A percentile compares a stretch with the other conserved stretches of the same genome.
These are phyloP conservation scores for Brachypterus glaber DNA, from an alignment of 2,888 invertebrate genomes.

Conservation along the genomic window DNA sequence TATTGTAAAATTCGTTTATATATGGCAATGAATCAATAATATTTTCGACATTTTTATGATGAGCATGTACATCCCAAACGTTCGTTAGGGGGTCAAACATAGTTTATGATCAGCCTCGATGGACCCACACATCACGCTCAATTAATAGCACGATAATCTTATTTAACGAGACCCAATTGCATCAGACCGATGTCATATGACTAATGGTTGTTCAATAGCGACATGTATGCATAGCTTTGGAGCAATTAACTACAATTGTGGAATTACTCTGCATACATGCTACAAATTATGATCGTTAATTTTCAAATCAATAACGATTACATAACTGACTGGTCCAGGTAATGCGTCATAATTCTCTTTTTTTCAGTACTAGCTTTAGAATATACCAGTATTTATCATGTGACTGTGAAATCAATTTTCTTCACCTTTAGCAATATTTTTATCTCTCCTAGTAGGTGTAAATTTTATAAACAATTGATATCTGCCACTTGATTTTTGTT, in stretches of 20 bases:
- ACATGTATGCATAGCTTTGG: slow-evolving; percentile 16
- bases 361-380: no score
- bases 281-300: slow-evolving; percentile 4
- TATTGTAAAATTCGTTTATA: slow-evolving; percentile 3
- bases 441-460: no score
- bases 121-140: slow-evolving; percentile 37
- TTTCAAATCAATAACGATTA: slow-evolving; percentile 3
- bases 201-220: slow-evolving; percentile 26
- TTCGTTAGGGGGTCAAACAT: slow-evolving; percentile 33
- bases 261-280: slow-evolving; percentile 2
- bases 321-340: slow-evolving; percentile 2
- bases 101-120: slow-evolving; percentile 34
- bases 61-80: slow-evolving; percentile 27
- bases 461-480: no score
- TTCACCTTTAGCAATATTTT: no score
- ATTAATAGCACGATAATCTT: slow-evolving; percentile 41
- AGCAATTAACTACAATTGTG: slow-evolving; percentile 5
- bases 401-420: no score
- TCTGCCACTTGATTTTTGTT: no score
- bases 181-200: slow-evolving; percentile 30
- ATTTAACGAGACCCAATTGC: slow-evolving; percentile 37
- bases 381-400: no score
- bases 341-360: no score
- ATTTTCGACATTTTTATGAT: slow-evolving; percentile 38
- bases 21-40: slow-evolving; percentile 34